A percentile compares a stretch with the other conserved stretches of the same genome.
These are phyloP conservation scores for Hypercompe scribonia DNA, from an alignment of 2,888 invertebrate genomes.

Conservation along the genomic window DNA sequence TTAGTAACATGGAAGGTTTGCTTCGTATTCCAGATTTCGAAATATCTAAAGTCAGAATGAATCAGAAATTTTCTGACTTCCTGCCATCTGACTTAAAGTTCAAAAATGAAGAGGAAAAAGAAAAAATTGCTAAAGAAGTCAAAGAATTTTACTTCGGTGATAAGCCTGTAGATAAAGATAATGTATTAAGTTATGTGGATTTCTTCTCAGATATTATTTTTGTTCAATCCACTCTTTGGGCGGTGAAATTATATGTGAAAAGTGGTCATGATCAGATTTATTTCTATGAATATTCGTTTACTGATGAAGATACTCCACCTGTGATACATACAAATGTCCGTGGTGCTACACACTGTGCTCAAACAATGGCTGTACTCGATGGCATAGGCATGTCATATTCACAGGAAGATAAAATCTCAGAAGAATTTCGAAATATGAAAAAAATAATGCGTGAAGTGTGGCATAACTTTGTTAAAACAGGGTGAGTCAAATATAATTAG, in stretches of 20 bases:
- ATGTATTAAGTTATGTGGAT: slow-evolving; percentile 54
- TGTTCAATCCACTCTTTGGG: slow-evolving; percentile 46
- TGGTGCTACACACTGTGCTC: slow-evolving; percentile 58
- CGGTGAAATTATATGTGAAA: slow-evolving; percentile 49
- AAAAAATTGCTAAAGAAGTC: slow-evolving; percentile 50
- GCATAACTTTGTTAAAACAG: slow-evolving; percentile 62
- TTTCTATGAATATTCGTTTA: slow-evolving; percentile 59
- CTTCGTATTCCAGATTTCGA: slow-evolving; percentile 50
- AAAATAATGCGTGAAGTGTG: slow-evolving; percentile 53
- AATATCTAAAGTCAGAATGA: slow-evolving; percentile 61
- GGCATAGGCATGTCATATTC: no score
- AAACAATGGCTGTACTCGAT: slow-evolving; percentile 54
- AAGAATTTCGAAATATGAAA: slow-evolving; percentile 49
- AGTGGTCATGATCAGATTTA: slow-evolving; percentile 56
- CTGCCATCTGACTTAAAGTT: slow-evolving; percentile 65
- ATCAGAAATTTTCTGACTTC: slow-evolving; percentile 68
- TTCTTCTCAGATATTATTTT: slow-evolving; percentile 59
- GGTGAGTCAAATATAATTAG: slow-evolving; percentile 49
- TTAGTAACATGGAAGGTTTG: slow-evolving; percentile 68
- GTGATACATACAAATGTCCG: slow-evolving; percentile 48
- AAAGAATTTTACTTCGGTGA: slow-evolving; percentile 62
- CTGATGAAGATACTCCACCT: slow-evolving; percentile 42
- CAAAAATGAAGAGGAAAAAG: slow-evolving; percentile 49
- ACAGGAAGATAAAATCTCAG: slow-evolving; percentile 30
- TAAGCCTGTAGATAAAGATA: slow-evolving; percentile 45